phyloP scores from a whole-genome alignment of 2,797 vertebrate genomes.

The Pteronotus mesoamericanus region DNA sequence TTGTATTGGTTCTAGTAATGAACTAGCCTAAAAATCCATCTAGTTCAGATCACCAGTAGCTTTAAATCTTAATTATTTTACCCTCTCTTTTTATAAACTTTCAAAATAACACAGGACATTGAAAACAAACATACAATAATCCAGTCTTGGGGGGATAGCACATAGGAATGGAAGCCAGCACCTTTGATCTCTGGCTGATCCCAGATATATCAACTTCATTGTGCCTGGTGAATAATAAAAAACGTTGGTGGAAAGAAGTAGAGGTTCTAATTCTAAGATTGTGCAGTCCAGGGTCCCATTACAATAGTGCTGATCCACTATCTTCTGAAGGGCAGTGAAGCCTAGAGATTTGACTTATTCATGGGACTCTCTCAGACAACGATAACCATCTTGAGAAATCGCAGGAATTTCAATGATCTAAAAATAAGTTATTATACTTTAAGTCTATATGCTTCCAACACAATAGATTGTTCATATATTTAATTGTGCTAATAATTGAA shows the following conservation, averaged over 20 bases:
- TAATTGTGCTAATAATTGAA: background rate
- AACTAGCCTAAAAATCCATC: background rate
- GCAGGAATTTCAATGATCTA: background rate
- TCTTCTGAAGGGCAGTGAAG: background rate
- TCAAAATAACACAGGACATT: background rate
- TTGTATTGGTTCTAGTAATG: background rate
- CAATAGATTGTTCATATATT: conserved; percentile 2
- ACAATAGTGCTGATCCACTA: background rate
- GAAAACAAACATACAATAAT: background rate
- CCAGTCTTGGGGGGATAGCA: background rate
- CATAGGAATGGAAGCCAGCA: accelerated
- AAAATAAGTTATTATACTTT: background rate
- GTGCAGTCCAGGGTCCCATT: no score
- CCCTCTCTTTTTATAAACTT: background rate
- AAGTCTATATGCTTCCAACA: background rate
- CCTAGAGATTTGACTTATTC: background rate
- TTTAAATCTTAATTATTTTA: background rate
- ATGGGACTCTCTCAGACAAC: background rate
- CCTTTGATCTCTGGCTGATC: background rate
- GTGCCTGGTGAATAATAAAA: background rate
- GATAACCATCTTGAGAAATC: background rate
- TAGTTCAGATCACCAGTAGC: background rate
- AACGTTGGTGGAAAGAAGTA: background rate
- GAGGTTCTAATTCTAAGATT: background rate
- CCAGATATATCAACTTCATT: background rate